A percentile compares a stretch with the other conserved stretches of the same genome.
Evolutionary conservation across 2,797 vertebrate species (phyloP).

Genomic region (Numenius phaeopus): DNA sequence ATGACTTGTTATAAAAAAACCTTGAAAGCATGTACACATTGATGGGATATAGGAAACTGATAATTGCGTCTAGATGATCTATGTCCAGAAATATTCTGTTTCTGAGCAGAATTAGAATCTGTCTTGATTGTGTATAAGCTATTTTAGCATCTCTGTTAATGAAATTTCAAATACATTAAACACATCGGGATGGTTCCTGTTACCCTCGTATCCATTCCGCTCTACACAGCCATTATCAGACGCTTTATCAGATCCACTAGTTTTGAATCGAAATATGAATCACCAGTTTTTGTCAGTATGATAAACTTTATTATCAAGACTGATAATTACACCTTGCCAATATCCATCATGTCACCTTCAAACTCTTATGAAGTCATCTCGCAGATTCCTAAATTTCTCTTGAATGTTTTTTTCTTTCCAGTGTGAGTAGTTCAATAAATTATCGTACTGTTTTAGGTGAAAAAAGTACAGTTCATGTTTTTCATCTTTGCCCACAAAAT

Average conservation of each 20-base stretch:
- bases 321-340: neutral
- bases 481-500: neutral
- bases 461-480: neutral
- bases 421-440: neutral
- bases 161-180: constrained; percentile 53
- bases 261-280: constrained; percentile 48
- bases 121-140: neutral
- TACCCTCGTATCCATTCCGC: neutral
- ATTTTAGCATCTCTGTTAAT: constrained; percentile 23
- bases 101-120: neutral
- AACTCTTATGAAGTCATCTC: neutral
- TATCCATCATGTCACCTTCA: neutral
- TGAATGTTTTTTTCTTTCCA: neutral
- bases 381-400: neutral
- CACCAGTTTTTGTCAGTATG: constrained; percentile 2
- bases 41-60: neutral
- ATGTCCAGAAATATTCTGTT: neutral
- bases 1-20: neutral
- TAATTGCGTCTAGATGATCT: neutral
- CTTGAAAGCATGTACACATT: neutral
- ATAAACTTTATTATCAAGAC: constrained; percentile 11
- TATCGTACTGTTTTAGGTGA: neutral
- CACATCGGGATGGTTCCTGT: neutral
- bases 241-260: constrained; percentile 6
- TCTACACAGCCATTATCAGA: neutral